Evolutionary conservation across 2,888 invertebrate species (phyloP), one percentile per base, ranked within the genome.

Genomic region (Drosophila picticornis): DNA sequence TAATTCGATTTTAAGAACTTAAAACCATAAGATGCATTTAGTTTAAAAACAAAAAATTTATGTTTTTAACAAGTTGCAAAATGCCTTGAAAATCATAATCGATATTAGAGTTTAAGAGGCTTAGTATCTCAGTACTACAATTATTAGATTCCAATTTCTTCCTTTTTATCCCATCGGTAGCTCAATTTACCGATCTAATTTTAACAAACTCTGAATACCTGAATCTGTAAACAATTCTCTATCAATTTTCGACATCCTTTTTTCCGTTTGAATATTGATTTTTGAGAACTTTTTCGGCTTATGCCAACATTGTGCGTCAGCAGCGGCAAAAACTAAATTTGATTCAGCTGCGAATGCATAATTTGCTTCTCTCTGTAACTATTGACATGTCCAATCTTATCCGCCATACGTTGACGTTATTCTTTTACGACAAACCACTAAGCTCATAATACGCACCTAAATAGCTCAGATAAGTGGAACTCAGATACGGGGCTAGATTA

Each of bases 371-470:
- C 43, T 32, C 57, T 29, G 10, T 2, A 11, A 27, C 19, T 19
- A 36, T 34, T 19, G 36, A 57, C 22, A 43, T 31, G 40, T 22
- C 57, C 72, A 83, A 82, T 82, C 83, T 81, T 82, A 82, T 82
- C 81, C 81, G 76, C 7, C 58, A 32, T 46, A 59, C 22, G 13
- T 22, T 43, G 50, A 11, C 29, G 13, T 22, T n/a, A 5, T n/a
- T 59, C 40, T 57, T 29, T 32, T 19, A 29, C 1, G 29, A 6
- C 1, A 29, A 56, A 61, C 58, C 56, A 70, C 61, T 74, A 66
- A 58, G 46, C 67, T 52, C 60, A 38, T 81, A 69, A 81, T 67
- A 81, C 66, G 50, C 68, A 51, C 58, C 6, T 11, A 43, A 38
- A 53, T 65, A 59, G 9, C 52, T 53, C 31, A 72, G 58, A 72